Evolutionary conservation across 2,888 invertebrate species (phyloP).

Genomic region (Conomelus anceps): DNA sequence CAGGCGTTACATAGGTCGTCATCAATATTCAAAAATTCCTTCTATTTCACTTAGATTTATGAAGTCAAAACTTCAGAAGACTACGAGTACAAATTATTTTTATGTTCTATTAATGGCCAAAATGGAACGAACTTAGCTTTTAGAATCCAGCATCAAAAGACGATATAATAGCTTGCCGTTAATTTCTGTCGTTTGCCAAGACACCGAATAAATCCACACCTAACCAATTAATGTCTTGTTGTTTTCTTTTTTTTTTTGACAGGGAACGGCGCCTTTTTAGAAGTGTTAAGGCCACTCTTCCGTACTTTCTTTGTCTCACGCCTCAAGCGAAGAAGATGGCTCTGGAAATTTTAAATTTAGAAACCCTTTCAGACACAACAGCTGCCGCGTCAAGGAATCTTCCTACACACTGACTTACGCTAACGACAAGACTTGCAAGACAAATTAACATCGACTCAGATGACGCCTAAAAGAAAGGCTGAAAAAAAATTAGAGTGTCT

Average conservation of each 20-base stretch:
- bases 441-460: not conserved
- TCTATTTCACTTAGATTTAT: not conserved
- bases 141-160: not conserved
- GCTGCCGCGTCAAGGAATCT: not conserved
- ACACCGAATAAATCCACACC: constrained; percentile 6
- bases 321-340: not conserved
- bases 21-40: not conserved
- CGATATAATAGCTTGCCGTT: not conserved
- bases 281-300: not conserved
- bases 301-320: not conserved
- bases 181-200: constrained; percentile 1
- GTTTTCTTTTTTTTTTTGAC: not conserved
- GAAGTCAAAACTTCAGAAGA: not conserved
- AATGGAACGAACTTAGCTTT: not conserved
- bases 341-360: not conserved
- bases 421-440: not conserved
- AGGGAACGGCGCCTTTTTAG: not conserved
- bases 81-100: not conserved
- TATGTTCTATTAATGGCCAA: not conserved
- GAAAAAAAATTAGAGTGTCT: not conserved
- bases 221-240: constrained; percentile 13
- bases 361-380: not conserved
- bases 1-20: not conserved
- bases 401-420: no score
- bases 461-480: not conserved